Base-by-base conservation (phyloP, 1,140 invertebrate species). In the Geopemphigus sp. region DNA sequence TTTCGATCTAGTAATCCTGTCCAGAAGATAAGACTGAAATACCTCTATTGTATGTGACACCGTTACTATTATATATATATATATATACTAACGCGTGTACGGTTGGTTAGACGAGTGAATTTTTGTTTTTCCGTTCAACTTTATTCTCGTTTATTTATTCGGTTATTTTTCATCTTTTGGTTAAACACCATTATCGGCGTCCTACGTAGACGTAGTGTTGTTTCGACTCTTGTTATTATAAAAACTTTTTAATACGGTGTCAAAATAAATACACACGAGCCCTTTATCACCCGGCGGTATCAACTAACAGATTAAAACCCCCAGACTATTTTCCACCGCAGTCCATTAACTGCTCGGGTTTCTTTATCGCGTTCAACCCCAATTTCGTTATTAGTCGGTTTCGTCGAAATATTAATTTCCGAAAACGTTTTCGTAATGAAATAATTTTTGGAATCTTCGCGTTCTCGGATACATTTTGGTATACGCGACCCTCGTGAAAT, bases 31-130 rank as follows among this genome's bases (percentile, higher is more conserved):
- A 73, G 54, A 73, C 17, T 14, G 17, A 12, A 72, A 68, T 68
- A 50, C 66, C n/a, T 68, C n/a, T 26, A 68, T 68, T 68, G 66
- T 68, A 50, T 50, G 66, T 68, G 39, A 68, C 64, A 68, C 22
- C n/a, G 15, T 11, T 39, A 39, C 32, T 39, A 39, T 39, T 39
- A 39, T 39, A 39, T n/a, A 39, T 39, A 39, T 39, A 39, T 39
- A 39, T 39, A 39, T 39, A 39, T 39, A 39, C 8, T 4, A 4
- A 39, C 32, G 32, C 32, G 32, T 39, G 45, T 47, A 8, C 22
- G n/a, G 45, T 2, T 50, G 45, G 15, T 14, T 68, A 68, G 39
- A 50, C 66, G 50, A 68, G 45, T 50, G 66, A 17, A 24, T 50
- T 50, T 68, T 50, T 59, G 47, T 50, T 26, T 24, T 50, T 68